Percentiles rank a stretch among this genome's conserved stretches.
Conservation (phyloP, 2,113 vertebrate genomes). For the Syngnathus scovelli region DNA sequence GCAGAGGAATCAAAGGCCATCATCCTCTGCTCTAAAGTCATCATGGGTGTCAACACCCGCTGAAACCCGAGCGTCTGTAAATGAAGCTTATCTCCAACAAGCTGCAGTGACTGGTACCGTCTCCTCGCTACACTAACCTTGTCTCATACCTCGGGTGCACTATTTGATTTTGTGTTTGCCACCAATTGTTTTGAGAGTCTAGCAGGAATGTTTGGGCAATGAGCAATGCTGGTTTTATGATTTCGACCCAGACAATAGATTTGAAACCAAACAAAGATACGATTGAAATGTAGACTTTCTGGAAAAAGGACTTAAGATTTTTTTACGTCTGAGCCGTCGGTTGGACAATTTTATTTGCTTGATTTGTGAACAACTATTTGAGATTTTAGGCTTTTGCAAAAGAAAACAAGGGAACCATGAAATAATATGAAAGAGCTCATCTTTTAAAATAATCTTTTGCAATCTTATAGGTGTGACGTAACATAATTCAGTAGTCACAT, state of each 20-base stretch:
- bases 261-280: not conserved
- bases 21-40: not conserved
- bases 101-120: not conserved
- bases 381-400: too few relatives aligned
- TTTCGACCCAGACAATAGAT: not conserved
- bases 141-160: not conserved
- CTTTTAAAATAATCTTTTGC: too few relatives aligned
- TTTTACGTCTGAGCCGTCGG: too few relatives aligned
- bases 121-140: not conserved
- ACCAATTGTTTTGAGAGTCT: not conserved
- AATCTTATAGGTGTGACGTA: too few relatives aligned
- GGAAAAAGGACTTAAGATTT: not conserved
- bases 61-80: not conserved
- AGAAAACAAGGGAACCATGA: too few relatives aligned
- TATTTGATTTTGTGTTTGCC: not conserved
- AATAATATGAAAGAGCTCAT: too few relatives aligned
- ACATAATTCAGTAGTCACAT: too few relatives aligned
- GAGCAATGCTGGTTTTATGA: not conserved
- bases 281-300: not conserved
- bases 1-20: not conserved
- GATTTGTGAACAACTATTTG: too few relatives aligned
- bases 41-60: not conserved
- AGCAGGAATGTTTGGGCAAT: not conserved
- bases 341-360: too few relatives aligned
- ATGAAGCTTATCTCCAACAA: not conserved